phyloP scores from a whole-genome alignment of 2,113 vertebrate genomes.

The Chaetorhynchus papuensis region DNA sequence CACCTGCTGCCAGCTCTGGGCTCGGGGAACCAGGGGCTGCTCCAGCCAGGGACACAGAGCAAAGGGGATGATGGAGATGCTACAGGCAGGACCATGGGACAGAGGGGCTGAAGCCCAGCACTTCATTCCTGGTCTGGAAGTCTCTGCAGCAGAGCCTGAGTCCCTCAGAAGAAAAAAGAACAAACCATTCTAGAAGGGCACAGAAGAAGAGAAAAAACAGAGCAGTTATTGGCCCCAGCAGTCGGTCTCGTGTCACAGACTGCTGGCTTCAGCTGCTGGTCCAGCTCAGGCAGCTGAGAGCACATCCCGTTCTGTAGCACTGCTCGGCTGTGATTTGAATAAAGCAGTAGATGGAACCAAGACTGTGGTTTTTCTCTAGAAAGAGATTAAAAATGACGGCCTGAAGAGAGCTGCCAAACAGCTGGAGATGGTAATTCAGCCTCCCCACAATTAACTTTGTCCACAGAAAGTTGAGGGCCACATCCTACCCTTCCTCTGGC shows the following conservation, averaged over 20 bases:
- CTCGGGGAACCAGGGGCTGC: not conserved
- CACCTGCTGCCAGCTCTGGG: not conserved
- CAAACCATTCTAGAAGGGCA: not conserved
- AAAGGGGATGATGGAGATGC: not conserved
- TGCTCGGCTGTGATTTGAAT: not conserved
- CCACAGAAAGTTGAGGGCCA: not conserved
- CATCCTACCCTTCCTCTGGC: not conserved
- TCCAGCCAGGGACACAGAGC: not conserved
- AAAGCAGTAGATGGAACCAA: not conserved
- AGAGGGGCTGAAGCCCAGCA: not conserved
- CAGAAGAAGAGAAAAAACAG: not conserved
- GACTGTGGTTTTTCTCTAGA: constrained; percentile 8
- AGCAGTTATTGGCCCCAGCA: not conserved
- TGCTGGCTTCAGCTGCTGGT: not conserved
- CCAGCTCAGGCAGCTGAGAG: not conserved
- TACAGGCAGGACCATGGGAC: not conserved
- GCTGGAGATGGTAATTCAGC: not conserved
- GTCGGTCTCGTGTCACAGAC: fast-evolving
- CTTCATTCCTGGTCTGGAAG: not conserved
- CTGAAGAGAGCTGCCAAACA: not conserved
- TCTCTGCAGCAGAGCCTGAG: not conserved
- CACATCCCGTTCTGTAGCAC: not conserved
- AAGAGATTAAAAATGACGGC: not conserved
- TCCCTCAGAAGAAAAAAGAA: not conserved
- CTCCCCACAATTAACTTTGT: not conserved